phyloP scores from a whole-genome alignment of 2,888 invertebrate species.

The Drosophila borborema region DNA sequence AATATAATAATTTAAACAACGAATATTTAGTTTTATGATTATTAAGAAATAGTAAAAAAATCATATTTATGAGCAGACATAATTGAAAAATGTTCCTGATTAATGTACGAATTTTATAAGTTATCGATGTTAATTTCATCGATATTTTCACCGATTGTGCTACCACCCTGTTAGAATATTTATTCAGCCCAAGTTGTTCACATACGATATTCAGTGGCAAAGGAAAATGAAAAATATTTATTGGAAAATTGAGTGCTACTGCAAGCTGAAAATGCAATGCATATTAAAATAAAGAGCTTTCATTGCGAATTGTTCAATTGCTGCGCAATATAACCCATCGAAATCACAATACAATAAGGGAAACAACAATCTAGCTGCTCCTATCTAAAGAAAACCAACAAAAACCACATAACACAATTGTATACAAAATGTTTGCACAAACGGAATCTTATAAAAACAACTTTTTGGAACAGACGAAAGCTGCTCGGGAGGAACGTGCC shows the following conservation, averaged over 20 bases:
- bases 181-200: constrained; percentile 28
- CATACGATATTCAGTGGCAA: constrained; percentile 16
- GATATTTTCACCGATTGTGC: constrained; percentile 3
- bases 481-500: constrained; percentile 95
- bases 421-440: constrained; percentile 87
- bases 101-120: background rate
- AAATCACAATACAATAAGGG: constrained; percentile 19
- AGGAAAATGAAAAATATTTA: constrained; percentile 66
- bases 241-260: constrained; percentile 56
- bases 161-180: constrained; percentile 29
- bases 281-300: constrained; percentile 27
- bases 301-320: constrained; percentile 32
- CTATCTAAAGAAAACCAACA: constrained; percentile 27
- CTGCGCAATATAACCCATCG: constrained; percentile 49
- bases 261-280: constrained; percentile 39
- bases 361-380: constrained; percentile 28
- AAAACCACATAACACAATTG: constrained; percentile 34
- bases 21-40: background rate
- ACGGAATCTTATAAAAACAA: constrained; percentile 88
- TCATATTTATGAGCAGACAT: background rate
- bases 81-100: background rate
- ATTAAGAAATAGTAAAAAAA: background rate
- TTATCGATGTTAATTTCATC: constrained; percentile 14
- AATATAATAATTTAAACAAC: background rate
- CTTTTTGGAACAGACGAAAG: constrained; percentile 96